phyloP scores from a whole-genome alignment of 1,140 invertebrate species.

The Centruroides vittatus region DNA sequence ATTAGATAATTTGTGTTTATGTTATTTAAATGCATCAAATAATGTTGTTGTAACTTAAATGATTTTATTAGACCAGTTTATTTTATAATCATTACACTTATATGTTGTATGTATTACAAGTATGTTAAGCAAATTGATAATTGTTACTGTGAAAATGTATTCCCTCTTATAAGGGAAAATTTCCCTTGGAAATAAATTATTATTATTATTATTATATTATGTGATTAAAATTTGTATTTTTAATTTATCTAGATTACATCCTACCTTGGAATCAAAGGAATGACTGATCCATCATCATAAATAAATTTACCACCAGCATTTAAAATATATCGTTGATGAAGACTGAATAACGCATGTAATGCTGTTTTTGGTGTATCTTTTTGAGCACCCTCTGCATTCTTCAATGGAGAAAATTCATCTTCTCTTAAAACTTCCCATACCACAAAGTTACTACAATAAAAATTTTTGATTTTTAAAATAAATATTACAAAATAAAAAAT shows the following conservation, averaged over 20 bases:
- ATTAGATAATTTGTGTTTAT: no score
- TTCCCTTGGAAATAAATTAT: no score
- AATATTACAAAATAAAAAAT: not conserved
- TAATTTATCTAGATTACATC: not conserved
- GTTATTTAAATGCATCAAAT: no score
- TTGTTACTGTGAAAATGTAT: no score
- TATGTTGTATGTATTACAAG: no score
- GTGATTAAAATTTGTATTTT: no score
- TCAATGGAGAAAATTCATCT: constrained; percentile 92
- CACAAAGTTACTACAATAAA: constrained; percentile 53
- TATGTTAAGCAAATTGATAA: no score
- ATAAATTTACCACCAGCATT: constrained; percentile 57
- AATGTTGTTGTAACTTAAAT: no score
- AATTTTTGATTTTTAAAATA: not conserved
- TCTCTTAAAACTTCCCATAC: constrained; percentile 85
- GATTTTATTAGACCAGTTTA: no score
- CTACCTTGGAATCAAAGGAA: constrained; percentile 37
- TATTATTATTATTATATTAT: no score
- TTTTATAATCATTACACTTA: no score
- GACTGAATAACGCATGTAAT: constrained; percentile 52
- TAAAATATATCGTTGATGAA: constrained; percentile 64
- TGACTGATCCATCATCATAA: constrained; percentile 25
- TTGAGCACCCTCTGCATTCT: constrained; percentile 69
- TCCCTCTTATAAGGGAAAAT: no score
- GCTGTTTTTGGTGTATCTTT: constrained; percentile 85